Conservation (phyloP, 2,888 invertebrate species). For the Amblyjoppa fuscipennis region DNA sequence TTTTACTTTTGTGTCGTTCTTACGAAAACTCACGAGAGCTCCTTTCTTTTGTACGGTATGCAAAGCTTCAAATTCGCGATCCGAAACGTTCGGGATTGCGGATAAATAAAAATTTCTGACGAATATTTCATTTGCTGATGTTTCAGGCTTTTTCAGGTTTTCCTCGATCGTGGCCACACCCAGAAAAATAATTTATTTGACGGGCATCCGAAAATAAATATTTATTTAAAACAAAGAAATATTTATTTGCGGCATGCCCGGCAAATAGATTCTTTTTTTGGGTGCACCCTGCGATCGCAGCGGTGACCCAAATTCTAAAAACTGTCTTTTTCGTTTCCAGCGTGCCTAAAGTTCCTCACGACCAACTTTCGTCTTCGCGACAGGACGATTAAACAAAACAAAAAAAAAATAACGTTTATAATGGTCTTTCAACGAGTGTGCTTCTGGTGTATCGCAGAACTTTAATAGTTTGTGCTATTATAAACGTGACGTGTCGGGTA, state of each 20-base stretch:
- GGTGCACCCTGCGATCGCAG: no score
- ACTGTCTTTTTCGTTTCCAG: background rate
- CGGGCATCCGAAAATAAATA: no score
- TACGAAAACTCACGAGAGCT: no score
- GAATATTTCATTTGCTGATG: background rate
- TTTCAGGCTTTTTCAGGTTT: background rate
- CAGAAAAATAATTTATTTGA: no score
- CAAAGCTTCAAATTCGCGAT: no score
- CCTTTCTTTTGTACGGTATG: no score
- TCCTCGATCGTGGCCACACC: no score
- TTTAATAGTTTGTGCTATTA: slow-evolving; percentile 26
- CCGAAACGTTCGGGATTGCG: no score
- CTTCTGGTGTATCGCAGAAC: slow-evolving; percentile 8
- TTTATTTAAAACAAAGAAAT: no score
- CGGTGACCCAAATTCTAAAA: background rate
- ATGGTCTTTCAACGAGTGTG: slow-evolving; percentile 3
- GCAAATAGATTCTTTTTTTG: no score
- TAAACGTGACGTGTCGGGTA: slow-evolving; percentile 54
- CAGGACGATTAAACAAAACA: background rate
- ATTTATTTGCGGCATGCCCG: no score
- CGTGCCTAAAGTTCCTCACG: background rate
- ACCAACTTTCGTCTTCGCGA: background rate
- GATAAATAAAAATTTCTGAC: background rate
- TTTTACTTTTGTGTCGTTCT: no score
- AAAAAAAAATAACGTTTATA: slow-evolving; percentile 9